Percentiles rank a stretch among this genome's conserved stretches.
These are phyloP conservation scores for Arvicanthis niloticus DNA, from an alignment of 2,113 vertebrate species.

Conservation along the genomic window DNA sequence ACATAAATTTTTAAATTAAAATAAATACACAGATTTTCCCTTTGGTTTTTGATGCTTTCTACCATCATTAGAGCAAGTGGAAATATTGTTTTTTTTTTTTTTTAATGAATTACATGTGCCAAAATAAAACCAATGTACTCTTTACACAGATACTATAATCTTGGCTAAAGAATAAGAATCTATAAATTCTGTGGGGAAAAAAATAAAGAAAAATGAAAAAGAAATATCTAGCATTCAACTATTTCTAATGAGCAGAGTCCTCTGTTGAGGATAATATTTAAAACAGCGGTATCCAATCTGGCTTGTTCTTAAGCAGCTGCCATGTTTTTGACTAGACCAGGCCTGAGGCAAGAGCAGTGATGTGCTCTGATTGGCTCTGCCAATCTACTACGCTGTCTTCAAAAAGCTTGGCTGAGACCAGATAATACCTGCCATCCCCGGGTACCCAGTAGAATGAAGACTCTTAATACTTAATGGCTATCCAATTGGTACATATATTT, in stretches of 20 bases:
- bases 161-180: slow-evolving; percentile 23
- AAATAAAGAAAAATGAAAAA: neutral
- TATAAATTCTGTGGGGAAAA: neutral
- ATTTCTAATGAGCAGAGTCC: neutral
- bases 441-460: too few relatives aligned
- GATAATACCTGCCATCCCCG: too few relatives aligned
- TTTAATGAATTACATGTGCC: neutral
- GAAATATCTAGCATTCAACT: neutral
- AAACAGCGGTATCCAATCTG: too few relatives aligned
- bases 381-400: too few relatives aligned
- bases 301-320: too few relatives aligned
- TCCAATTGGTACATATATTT: too few relatives aligned
- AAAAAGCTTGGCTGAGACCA: too few relatives aligned
- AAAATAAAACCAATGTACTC: slow-evolving; percentile 14
- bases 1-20: slow-evolving; percentile 6
- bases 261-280: too few relatives aligned
- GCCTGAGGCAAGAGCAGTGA: too few relatives aligned
- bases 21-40: neutral
- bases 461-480: too few relatives aligned
- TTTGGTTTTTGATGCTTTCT: slow-evolving; percentile 37
- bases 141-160: neutral
- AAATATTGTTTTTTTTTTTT: neutral
- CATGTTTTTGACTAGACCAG: too few relatives aligned
- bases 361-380: too few relatives aligned
- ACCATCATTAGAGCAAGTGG: slow-evolving; percentile 14